Evolutionary conservation across 2,797 vertebrate species (phyloP), one percentile per base, ranked within the genome.

Genomic region (Aratinga solstitialis): DNA sequence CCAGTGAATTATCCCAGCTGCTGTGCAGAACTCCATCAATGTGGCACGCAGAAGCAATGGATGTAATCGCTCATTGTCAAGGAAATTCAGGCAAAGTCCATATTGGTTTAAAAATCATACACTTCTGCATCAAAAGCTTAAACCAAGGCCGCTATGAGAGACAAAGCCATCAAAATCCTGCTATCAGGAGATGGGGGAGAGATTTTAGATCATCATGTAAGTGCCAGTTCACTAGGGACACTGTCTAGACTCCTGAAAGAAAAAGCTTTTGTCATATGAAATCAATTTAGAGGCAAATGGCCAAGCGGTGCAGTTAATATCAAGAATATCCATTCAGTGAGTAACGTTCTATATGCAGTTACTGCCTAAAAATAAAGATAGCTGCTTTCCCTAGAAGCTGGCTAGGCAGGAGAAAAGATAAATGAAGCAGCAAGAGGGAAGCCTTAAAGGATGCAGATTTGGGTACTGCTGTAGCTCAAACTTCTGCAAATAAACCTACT

Each of bases 281-380:
- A 89, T 87, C 93, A 91, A 88, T 82, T 69, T 26, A 2, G 56
- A 95, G 89, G 92, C 95, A 94, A 92, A 94, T 79, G 90, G 93
- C 89, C 80, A 87, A 80, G 91, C 94, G 19, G 36, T 12, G 75
- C 76, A 36, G 84, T 59, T 36, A 87, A 85, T 74, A 91, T 30
- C 81, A 56, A 36, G 87, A 36, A 67, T 53, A 45, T 2, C 81
- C 47, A 87, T 89, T 23, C 51, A 89, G 87, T 23, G 38, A 69
- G 50, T 12, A 93, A 84, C 23, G 22, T 20, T 72, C 76, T 29
- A 12, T 14, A 26, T 2, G 76, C 82, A 66, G 85, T 59, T 53
- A 76, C 43, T 92, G 91, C 77, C 90, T 78, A 61, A 92, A 95
- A 84, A 15, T 12, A 40, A 94, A 93, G 88, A 79, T 36, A 94